Percentiles rank a stretch among this genome's conserved stretches.
Conservation (phyloP, 2,888 invertebrate species). For the Nycteola revayana region DNA sequence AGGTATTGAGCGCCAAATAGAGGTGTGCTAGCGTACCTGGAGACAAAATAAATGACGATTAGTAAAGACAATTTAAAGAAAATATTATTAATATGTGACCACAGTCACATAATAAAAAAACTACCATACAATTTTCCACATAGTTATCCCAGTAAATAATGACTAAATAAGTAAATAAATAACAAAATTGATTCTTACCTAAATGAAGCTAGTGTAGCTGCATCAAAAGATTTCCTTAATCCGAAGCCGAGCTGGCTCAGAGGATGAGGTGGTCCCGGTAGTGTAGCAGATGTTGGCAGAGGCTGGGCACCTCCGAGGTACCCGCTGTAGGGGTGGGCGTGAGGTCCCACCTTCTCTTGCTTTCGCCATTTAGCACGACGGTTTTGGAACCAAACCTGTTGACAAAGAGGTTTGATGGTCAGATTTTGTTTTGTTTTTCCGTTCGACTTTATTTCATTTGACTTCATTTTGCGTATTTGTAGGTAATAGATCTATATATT, state of each 20-base stretch:
- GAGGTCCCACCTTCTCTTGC: slow-evolving; percentile 95
- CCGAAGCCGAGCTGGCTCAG: slow-evolving; percentile 89
- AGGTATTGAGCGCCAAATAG: slow-evolving; percentile 70
- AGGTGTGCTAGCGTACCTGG: slow-evolving; percentile 70
- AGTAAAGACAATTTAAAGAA: no score
- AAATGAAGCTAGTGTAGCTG: slow-evolving; percentile 84
- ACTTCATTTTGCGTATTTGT: no score
- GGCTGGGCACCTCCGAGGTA: slow-evolving; percentile 86
- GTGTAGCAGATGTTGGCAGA: slow-evolving; percentile 84
- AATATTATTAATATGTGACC: no score
- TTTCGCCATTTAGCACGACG: slow-evolving; percentile 96
- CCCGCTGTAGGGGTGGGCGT: slow-evolving; percentile 94
- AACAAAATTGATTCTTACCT: no score
- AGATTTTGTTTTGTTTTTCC: no score
- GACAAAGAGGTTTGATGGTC: slow-evolving; percentile 28
- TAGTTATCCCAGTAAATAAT: no score
- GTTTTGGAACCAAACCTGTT: slow-evolving; percentile 97
- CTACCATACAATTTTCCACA: no score
- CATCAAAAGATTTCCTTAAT: slow-evolving; percentile 87
- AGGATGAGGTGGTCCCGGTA: slow-evolving; percentile 87
- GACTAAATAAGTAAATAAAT: no score
- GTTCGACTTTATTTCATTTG: no score
- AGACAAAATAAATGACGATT: slow-evolving; percentile 11
- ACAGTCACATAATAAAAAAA: no score
- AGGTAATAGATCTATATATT: no score